phyloP scores from a whole-genome alignment of 2,888 invertebrate species.

The Teleiodes luculella region DNA sequence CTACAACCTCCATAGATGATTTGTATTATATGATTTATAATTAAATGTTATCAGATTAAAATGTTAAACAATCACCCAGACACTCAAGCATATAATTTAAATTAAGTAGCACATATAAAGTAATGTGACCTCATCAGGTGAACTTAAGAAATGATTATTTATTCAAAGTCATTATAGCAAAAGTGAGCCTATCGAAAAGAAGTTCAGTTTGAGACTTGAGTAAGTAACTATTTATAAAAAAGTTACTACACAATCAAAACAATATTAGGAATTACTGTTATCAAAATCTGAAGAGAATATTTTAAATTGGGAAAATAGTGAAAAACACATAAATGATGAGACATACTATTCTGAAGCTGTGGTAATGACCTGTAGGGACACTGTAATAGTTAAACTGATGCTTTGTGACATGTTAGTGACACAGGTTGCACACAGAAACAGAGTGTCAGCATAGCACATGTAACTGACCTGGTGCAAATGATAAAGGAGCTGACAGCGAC shows the following conservation, averaged over 20 bases:
- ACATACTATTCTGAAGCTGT: slow-evolving; percentile 8
- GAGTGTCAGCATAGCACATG: slow-evolving; percentile 71
- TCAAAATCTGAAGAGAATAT: background rate
- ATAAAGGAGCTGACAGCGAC: slow-evolving; percentile 75
- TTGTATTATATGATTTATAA: background rate
- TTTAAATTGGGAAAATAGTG: background rate
- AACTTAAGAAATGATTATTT: slow-evolving; percentile 6
- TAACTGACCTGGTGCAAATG: slow-evolving; percentile 77
- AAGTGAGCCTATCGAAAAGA: background rate
- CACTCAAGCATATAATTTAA: slow-evolving; percentile 2
- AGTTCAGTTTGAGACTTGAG: background rate
- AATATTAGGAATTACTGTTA: background rate
- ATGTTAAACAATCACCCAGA: slow-evolving; percentile 7
- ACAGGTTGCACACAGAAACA: slow-evolving; percentile 71
- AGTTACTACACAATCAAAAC: background rate
- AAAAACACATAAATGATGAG: slow-evolving; percentile 5
- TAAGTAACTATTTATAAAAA: background rate
- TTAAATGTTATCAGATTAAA: background rate
- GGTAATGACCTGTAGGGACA: slow-evolving; percentile 2
- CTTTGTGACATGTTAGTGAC: slow-evolving; percentile 61
- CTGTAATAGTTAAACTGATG: slow-evolving; percentile 11
- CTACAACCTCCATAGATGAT: no score
- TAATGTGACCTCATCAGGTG: no score
- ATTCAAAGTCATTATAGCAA: slow-evolving; percentile 4
- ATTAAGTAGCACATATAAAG: slow-evolving; percentile 11